Evolutionary conservation across 1,140 invertebrate genomes (phyloP).

Genomic region (Drosophila nigrodunni): DNA sequence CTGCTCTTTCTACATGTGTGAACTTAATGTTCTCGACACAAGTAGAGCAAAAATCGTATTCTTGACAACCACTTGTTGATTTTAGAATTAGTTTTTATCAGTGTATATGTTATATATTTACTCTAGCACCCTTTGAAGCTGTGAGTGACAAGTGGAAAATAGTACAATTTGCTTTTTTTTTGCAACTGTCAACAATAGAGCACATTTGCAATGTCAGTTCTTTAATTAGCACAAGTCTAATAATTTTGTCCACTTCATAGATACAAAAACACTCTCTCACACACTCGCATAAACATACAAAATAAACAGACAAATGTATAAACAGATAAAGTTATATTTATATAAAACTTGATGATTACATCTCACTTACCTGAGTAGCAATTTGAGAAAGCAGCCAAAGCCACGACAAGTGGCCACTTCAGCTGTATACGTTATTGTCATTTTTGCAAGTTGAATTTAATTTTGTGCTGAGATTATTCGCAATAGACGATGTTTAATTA

Average conservation of each 20-base stretch:
- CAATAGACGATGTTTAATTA: slow-evolving; percentile 31
- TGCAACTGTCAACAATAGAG: slow-evolving; percentile 24
- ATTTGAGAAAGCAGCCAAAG: slow-evolving; percentile 93
- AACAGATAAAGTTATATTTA: slow-evolving; percentile 3
- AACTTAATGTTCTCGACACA: too few relatives aligned
- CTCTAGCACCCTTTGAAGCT: background rate
- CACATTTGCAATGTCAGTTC: slow-evolving; percentile 55
- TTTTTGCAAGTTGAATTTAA: slow-evolving; percentile 80
- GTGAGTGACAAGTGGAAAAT: slow-evolving; percentile 51
- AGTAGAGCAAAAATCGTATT: too few relatives aligned
- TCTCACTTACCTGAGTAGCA: slow-evolving; percentile 90
- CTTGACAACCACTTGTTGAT: too few relatives aligned
- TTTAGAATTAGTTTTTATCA: too few relatives aligned
- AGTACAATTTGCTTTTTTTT: slow-evolving; percentile 66
- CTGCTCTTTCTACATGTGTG: too few relatives aligned
- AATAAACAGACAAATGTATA: background rate
- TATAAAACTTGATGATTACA: slow-evolving; percentile 11
- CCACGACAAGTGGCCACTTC: slow-evolving; percentile 94
- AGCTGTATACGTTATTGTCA: slow-evolving; percentile 95
- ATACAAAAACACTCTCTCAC: background rate
- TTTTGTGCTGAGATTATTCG: slow-evolving; percentile 41
- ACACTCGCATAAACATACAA: background rate
- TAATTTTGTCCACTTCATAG: slow-evolving; percentile 36
- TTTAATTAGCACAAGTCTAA: slow-evolving; percentile 62
- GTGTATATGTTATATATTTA: background rate